Percentiles rank a stretch among this genome's conserved stretches.
These are phyloP conservation scores for Anoplius nigerrimus DNA, from an alignment of 2,888 invertebrate species.

Conservation along the genomic window DNA sequence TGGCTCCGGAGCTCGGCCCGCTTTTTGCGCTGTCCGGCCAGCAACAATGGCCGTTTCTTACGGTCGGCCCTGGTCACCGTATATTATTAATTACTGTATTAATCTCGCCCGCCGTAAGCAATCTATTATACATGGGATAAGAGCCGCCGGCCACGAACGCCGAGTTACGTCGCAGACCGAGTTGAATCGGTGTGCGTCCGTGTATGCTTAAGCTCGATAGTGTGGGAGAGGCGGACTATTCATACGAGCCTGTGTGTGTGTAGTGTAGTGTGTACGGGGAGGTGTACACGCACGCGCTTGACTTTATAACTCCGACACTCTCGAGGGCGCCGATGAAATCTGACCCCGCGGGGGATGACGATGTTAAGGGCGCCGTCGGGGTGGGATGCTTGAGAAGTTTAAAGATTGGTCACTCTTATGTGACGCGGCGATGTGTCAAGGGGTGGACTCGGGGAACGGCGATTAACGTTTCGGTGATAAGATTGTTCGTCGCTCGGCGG, in stretches of 20 bases:
- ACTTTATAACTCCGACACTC: conserved; percentile 51
- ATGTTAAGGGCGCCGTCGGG: conserved; percentile 2
- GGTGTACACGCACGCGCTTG: conserved; percentile 15
- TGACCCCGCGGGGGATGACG: conserved; percentile 43
- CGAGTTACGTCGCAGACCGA: conserved; percentile 17
- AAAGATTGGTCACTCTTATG: no score
- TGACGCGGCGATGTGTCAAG: no score
- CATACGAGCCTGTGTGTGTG: no score
- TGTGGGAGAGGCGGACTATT: no score
- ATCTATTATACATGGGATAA: conserved; percentile 73
- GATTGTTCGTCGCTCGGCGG: no score
- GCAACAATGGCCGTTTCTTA: conserved; percentile 73
- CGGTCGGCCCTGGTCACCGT: conserved; percentile 67
- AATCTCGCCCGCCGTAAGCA: conserved; percentile 70
- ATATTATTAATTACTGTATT: conserved; percentile 75
- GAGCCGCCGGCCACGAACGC: conserved; percentile 51
- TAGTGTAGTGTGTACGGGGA: no score
- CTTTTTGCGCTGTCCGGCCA: conserved; percentile 72
- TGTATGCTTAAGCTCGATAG: no score
- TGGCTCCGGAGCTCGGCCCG: conserved; percentile 46
- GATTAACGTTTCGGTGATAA: no score
- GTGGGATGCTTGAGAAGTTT: conserved; percentile 32
- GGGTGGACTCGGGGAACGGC: no score
- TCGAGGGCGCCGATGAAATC: conserved; percentile 49
- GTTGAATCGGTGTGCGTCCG: no score